Conservation (phyloP, 2,888 invertebrate species). For the Drosophila lacicola region DNA sequence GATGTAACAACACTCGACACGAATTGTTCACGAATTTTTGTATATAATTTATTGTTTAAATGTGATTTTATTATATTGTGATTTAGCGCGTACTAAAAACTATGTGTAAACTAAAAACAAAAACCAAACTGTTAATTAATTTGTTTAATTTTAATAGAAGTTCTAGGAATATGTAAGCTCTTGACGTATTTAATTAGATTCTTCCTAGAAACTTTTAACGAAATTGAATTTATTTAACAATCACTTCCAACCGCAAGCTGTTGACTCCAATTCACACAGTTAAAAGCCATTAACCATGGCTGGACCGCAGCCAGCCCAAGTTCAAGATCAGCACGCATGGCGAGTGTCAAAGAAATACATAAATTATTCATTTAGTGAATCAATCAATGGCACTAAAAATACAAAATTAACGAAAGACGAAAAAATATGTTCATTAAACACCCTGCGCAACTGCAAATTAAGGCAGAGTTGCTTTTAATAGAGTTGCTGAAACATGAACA, state of each 20-base stretch:
- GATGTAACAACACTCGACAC: constrained; percentile 48
- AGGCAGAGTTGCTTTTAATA: constrained; percentile 46
- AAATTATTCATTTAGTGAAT: constrained; percentile 56
- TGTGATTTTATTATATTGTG: constrained; percentile 82
- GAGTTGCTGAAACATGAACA: constrained; percentile 34
- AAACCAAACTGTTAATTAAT: constrained; percentile 19
- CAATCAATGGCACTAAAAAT: constrained; percentile 64
- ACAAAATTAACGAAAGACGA: constrained; percentile 13
- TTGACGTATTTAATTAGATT: constrained; percentile 2
- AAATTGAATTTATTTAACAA: constrained; percentile 10
- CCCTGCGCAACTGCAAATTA: constrained; percentile 54
- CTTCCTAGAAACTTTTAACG: constrained; percentile 15
- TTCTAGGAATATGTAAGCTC: not conserved
- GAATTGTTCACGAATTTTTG: constrained; percentile 74
- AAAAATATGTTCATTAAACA: constrained; percentile 41
- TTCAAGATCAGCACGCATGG: constrained; percentile 55
- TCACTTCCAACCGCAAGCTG: constrained; percentile 19
- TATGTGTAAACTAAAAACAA: constrained; percentile 45
- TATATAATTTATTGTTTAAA: constrained; percentile 78
- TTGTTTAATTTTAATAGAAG: constrained; percentile 2
- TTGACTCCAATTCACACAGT: constrained; percentile 40
- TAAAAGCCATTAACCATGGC: constrained; percentile 31
- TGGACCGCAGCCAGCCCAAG: constrained; percentile 59
- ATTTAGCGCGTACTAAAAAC: constrained; percentile 77
- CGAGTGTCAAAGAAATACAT: constrained; percentile 35